These are phyloP conservation scores for Myathropa florea DNA, from an alignment of 2,888 invertebrate species.

Conservation along the genomic window DNA sequence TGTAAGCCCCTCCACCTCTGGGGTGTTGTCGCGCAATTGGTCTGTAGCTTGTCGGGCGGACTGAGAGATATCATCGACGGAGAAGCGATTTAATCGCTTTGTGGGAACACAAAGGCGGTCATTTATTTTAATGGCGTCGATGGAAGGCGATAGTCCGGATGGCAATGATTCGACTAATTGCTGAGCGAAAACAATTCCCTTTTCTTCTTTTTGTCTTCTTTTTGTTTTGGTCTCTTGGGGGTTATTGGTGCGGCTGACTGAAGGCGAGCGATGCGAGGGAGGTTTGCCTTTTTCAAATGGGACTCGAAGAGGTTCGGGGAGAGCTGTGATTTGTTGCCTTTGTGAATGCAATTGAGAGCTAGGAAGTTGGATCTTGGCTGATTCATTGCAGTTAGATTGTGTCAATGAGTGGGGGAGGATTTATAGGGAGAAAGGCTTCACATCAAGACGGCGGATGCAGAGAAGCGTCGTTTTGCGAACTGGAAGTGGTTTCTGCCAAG, in stretches of 20 bases:
- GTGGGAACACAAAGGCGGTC: conserved; percentile 59
- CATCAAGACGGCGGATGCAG: too few species aligned
- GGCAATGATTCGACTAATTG: conserved; percentile 67
- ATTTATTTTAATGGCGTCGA: conserved; percentile 67
- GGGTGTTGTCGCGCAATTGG: background rate
- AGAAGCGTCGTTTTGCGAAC: too few species aligned
- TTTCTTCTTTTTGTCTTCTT: conserved; percentile 11
- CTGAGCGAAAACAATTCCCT: conserved; percentile 37
- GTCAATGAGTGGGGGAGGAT: too few species aligned
- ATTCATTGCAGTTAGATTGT: too few species aligned
- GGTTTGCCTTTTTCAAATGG: too few species aligned
- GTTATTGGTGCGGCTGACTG: background rate
- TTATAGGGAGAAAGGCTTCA: too few species aligned
- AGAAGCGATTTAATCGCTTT: conserved; percentile 60
- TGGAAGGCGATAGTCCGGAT: conserved; percentile 59
- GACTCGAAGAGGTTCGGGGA: too few species aligned
- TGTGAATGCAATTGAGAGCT: too few species aligned
- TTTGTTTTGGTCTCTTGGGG: background rate
- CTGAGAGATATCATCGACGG: conserved; percentile 47
- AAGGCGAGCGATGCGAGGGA: too few species aligned
- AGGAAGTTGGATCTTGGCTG: too few species aligned
- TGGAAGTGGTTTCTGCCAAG: too few species aligned
- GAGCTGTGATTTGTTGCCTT: too few species aligned
- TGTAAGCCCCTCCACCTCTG: conserved; percentile 33
- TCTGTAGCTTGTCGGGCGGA: conserved; percentile 1